Base-by-base conservation (phyloP, 2,888 invertebrate genomes). In the Hermaeophaga mercurialis region DNA sequence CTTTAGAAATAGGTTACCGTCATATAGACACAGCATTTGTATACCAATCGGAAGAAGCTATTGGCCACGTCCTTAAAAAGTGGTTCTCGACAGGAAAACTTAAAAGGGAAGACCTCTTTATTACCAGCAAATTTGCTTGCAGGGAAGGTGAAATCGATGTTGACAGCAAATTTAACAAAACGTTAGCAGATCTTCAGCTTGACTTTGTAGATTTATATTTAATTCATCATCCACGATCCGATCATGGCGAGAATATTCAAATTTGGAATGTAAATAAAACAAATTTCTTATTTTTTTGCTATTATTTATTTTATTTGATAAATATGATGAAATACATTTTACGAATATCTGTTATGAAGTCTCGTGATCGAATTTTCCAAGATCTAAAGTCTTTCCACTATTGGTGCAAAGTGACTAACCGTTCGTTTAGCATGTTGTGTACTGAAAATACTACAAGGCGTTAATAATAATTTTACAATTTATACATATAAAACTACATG, bases 161-260 rank as follows among this genome's bases (percentile, higher is more conserved):
- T 6, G 81, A 84, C 65, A 83, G 85, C 57, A 88, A 81, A 70
- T 80, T 92, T 52, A 82, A 83, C 59, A 81, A 80, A 43, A 91
- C 91, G 0, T 76, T 91, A 54, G 76, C 80, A n/a, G 83, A 85
- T 68, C 79, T 94, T 15, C 86, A 88, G 54, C 72, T 94, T 57
- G 86, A 88, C 45, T 94, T 93, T 73, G 73, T 95, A 28, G 94
- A 95, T 76, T 76, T 94, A 56, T 94, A 91, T 77, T 79, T 94
- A 31, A 79, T 94, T 59, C 94, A 95, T 72, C 80, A 82, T 1
- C 93, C 94, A 0, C 87, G 91, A 4, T 8, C n/a, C 7, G 18
- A 12, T n/a, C n/a, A 17, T 3, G 9, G 34, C 8, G 34, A 47
- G 11, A 28, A 39, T 7, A 8, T 24, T 9, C 6, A 11, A 12